phyloP scores from a whole-genome alignment of 2,113 vertebrate genomes.

The Rhinogobius similis region DNA sequence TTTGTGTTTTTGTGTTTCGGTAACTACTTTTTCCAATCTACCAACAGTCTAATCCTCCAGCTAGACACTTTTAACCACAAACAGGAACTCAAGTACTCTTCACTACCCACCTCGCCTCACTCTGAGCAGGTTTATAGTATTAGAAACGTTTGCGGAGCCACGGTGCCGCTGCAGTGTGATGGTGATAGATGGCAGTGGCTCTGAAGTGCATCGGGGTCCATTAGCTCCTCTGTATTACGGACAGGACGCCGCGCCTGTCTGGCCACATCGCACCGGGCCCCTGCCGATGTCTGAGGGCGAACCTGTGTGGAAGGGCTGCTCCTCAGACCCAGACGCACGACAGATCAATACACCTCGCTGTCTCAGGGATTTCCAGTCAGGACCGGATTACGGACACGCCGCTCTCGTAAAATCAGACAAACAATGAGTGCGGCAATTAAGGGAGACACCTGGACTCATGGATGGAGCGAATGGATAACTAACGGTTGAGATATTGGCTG shows the following conservation, averaged over 20 bases:
- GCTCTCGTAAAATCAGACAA: slow-evolving; percentile 5
- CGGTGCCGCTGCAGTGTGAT: slow-evolving; percentile 55
- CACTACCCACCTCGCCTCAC: not conserved
- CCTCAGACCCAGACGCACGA: slow-evolving; percentile 37
- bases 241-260: slow-evolving; percentile 52
- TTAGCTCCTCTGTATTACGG: slow-evolving; percentile 55
- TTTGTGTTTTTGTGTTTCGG: no score
- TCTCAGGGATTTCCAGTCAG: slow-evolving; percentile 45
- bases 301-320: slow-evolving; percentile 54
- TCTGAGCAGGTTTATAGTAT: not conserved
- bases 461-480: not conserved
- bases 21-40: not conserved
- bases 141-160: slow-evolving; percentile 51
- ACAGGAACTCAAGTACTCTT: not conserved
- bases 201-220: slow-evolving; percentile 60
- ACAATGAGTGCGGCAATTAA: slow-evolving; percentile 4
- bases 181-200: slow-evolving; percentile 72
- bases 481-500: no score
- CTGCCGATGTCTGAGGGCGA: slow-evolving; percentile 48
- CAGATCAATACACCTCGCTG: slow-evolving; percentile 58
- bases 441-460: not conserved
- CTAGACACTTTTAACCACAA: no score
- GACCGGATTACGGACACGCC: slow-evolving; percentile 11
- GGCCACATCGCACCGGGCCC: slow-evolving; percentile 31
- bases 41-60: not conserved